Evolutionary conservation across 2,113 vertebrate species (phyloP).

Genomic region (Leucopsar rothschildi): DNA sequence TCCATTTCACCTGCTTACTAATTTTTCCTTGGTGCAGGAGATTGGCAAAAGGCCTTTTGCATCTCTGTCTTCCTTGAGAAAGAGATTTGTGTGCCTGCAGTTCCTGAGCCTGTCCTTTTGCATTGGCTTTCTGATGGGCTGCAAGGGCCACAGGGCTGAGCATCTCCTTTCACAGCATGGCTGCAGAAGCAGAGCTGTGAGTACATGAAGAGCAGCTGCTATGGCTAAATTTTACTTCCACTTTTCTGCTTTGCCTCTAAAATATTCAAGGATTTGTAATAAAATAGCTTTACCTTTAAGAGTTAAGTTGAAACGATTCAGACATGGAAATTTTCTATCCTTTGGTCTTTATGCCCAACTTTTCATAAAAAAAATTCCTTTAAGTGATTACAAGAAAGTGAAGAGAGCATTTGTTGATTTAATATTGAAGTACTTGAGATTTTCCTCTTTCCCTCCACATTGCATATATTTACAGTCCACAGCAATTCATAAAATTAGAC

Average conservation of each 20-base stretch:
- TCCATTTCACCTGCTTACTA: not conserved
- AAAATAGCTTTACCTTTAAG: not conserved
- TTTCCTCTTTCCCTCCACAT: not conserved
- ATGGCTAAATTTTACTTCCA: not conserved
- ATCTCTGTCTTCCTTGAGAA: not conserved
- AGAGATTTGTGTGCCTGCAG: not conserved
- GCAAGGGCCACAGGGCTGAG: accelerated
- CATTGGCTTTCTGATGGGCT: accelerated
- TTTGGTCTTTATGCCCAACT: not conserved
- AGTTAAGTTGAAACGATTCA: not conserved
- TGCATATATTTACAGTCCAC: not conserved
- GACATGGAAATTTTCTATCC: not conserved
- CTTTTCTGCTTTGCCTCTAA: not conserved
- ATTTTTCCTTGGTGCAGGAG: not conserved
- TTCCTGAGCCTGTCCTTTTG: not conserved
- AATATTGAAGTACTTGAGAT: not conserved
- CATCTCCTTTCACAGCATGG: not conserved
- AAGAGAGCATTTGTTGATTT: not conserved
- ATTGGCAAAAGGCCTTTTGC: not conserved
- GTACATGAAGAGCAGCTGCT: not conserved
- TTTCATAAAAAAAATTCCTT: not conserved
- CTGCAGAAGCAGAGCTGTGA: not conserved
- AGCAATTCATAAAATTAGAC: not conserved
- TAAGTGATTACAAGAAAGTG: not conserved
- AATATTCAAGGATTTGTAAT: not conserved